Evolutionary conservation across 64 coral and sea anemone genomes (phyloP).

Genomic region (Stylophora pistillata): DNA sequence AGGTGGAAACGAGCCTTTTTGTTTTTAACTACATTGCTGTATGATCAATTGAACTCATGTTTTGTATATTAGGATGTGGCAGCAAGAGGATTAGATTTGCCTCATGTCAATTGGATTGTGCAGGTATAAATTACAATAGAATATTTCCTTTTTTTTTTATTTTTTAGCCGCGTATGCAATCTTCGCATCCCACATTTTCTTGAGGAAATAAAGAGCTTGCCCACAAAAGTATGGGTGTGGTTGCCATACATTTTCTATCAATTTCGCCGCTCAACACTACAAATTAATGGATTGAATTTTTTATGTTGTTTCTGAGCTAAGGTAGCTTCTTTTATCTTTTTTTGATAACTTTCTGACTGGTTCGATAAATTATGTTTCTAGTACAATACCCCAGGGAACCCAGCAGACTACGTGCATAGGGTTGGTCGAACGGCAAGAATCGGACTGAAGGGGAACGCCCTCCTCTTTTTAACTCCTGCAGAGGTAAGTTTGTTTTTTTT

Average conservation of each 20-base stretch:
- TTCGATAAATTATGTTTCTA: neutral
- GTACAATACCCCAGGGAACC: constrained; percentile 89
- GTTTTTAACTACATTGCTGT: too few relatives aligned
- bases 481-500: constrained; percentile 51
- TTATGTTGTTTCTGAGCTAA: too few relatives aligned
- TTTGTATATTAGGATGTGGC: constrained; percentile 76
- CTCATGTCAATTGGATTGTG: constrained; percentile 88
- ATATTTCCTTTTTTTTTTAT: too few relatives aligned
- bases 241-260: too few relatives aligned
- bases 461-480: constrained; percentile 87
- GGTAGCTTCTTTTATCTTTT: neutral
- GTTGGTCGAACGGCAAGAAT: constrained; percentile 97
- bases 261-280: too few relatives aligned
- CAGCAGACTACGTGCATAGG: constrained; percentile 89
- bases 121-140: constrained; percentile 40
- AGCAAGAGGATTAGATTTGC: constrained; percentile 84
- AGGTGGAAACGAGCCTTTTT: too few relatives aligned
- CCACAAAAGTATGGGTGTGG: too few relatives aligned
- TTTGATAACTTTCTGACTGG: neutral
- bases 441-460: constrained; percentile 72
- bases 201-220: too few relatives aligned
- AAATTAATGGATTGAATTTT: too few relatives aligned
- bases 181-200: too few relatives aligned
- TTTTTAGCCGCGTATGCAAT: too few relatives aligned
- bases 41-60: neutral